Conservation (phyloP, 2,888 invertebrate genomes). For the Caenorhabditis sulstoni region DNA sequence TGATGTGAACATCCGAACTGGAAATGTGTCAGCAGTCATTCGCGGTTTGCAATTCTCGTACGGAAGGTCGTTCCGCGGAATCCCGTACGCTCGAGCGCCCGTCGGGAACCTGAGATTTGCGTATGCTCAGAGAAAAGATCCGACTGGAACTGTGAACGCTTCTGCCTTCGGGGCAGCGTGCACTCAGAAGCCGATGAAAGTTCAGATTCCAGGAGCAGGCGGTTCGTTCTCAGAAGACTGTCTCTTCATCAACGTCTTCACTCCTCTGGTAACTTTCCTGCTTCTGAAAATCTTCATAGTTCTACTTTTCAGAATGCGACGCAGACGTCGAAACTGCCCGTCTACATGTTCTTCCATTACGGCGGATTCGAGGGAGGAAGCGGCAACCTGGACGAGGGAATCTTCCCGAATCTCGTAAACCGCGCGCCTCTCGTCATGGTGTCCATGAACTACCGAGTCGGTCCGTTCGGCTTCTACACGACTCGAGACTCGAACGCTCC, state of each 20-base stretch:
- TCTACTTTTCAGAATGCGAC: constrained; percentile 14
- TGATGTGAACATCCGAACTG: constrained; percentile 4
- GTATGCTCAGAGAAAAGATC: constrained; percentile 16
- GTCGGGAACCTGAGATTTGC: constrained; percentile 4
- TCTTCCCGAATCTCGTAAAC: constrained; percentile 16
- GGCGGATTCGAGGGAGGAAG: constrained; percentile 9
- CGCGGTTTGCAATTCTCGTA: constrained; percentile 3
- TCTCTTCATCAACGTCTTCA: constrained; percentile 17
- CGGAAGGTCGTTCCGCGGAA: constrained; percentile 12
- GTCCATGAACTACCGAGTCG: constrained; percentile 23
- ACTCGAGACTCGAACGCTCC: neutral
- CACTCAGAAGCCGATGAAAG: constrained; percentile 3
- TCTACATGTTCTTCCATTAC: constrained; percentile 12
- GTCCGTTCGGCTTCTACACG: constrained; percentile 14
- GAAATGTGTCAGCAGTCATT: constrained; percentile 1
- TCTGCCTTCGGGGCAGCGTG: constrained; percentile 4
- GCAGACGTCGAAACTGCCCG: constrained; percentile 3
- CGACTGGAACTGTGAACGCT: constrained; percentile 14
- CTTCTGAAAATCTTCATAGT: too few relatives aligned
- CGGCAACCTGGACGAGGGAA: constrained; percentile 10
- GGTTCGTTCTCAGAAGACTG: constrained; percentile 2
- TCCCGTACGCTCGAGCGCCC: constrained; percentile 6
- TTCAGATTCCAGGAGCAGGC: neutral
- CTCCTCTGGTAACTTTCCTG: neutral
- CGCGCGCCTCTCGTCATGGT: constrained; percentile 3